These are phyloP conservation scores for Cyprinodon diabolis DNA, from an alignment of 2,797 vertebrate genomes.

Conservation along the genomic window DNA sequence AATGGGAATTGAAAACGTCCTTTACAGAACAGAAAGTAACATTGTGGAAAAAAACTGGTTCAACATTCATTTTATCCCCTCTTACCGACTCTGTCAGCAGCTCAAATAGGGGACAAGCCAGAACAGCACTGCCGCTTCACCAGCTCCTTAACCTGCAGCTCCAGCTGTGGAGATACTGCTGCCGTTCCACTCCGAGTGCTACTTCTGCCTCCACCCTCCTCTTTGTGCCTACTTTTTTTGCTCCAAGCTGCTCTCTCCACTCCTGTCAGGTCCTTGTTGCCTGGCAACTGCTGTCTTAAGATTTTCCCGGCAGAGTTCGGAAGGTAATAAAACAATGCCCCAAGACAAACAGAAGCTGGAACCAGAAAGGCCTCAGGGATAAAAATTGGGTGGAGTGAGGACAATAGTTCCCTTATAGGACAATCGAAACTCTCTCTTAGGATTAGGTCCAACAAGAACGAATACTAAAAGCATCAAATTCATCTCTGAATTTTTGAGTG, in stretches of 20 bases:
- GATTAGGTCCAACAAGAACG: conserved; percentile 48
- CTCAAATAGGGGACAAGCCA: conserved; percentile 54
- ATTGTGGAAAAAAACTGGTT: conserved; percentile 40
- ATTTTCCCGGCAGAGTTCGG: conserved; percentile 81
- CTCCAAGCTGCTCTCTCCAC: conserved; percentile 59
- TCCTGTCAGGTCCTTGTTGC: conserved; percentile 83
- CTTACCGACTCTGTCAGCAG: conserved; percentile 29
- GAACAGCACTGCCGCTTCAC: conserved; percentile 44
- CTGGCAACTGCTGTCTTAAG: conserved; percentile 81
- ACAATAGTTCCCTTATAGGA: conserved; percentile 10
- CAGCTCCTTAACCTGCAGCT: conserved; percentile 51
- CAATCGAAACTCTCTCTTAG: conserved; percentile 27
- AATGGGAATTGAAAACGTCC: conserved; percentile 26
- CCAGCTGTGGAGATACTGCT: conserved; percentile 57
- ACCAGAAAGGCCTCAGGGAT: conserved; percentile 65
- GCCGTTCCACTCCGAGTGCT: conserved; percentile 51
- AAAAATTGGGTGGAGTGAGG: conserved; percentile 7
- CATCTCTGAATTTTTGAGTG: conserved; percentile 10
- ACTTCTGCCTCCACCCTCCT: conserved; percentile 10
- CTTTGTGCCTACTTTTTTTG: conserved; percentile 33
- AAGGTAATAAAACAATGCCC: conserved; percentile 87
- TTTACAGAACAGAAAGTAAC: conserved; percentile 28
- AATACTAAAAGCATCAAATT: conserved; percentile 32
- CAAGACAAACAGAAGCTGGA: conserved; percentile 81
- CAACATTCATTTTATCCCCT: conserved; percentile 48